phyloP scores from a whole-genome alignment of 2,113 vertebrate species.

The Varanus salvator region DNA sequence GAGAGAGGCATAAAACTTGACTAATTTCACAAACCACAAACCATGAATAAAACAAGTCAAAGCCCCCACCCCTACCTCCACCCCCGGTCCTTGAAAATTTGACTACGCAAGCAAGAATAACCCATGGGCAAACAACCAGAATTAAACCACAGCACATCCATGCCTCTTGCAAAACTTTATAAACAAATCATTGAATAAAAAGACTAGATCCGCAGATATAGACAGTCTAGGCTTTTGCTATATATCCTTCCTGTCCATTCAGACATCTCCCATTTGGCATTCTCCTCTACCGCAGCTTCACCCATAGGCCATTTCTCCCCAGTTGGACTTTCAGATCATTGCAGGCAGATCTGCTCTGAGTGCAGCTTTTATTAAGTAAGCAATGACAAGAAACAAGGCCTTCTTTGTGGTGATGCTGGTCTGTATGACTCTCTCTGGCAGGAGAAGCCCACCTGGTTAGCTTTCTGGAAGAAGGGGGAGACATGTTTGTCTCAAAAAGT shows the following conservation, averaged over 20 bases:
- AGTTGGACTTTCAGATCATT: not conserved
- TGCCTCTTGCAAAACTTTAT: conserved; percentile 15
- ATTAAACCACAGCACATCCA: not conserved
- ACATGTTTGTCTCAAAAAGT: not conserved
- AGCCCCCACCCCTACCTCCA: not conserved
- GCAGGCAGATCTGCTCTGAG: not conserved
- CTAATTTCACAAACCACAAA: conserved; percentile 41
- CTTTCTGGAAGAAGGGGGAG: not conserved
- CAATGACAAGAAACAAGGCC: not conserved
- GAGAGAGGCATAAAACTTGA: conserved; percentile 15
- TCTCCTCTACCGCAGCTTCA: not conserved
- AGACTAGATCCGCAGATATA: not conserved
- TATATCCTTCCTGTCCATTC: not conserved
- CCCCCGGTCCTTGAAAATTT: conserved; percentile 25
- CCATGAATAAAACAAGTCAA: conserved; percentile 33
- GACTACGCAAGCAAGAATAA: conserved; percentile 27
- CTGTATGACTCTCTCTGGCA: not conserved
- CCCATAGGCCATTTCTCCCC: not conserved
- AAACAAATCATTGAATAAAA: conserved; percentile 25
- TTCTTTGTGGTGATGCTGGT: not conserved
- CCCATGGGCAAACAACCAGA: conserved; percentile 14
- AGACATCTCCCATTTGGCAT: not conserved
- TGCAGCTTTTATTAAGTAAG: not conserved
- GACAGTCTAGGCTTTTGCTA: not conserved
- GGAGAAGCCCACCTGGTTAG: not conserved